Conservation (phyloP, 2,113 vertebrate species). For the Macaca mulatta region DNA sequence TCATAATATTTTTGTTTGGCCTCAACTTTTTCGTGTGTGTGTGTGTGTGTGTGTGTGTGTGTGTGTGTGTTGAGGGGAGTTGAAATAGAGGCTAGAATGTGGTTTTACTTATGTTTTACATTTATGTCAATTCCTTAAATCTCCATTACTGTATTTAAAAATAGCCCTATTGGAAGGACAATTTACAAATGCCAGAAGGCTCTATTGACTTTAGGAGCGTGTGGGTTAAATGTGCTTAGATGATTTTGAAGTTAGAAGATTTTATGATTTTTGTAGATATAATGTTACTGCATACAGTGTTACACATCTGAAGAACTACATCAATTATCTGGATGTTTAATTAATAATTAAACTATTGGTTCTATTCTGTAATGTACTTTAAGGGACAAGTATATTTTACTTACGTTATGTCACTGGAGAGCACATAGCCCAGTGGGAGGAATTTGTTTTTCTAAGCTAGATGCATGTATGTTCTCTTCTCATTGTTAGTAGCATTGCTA, state of each 20-base stretch:
- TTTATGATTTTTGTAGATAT: background rate
- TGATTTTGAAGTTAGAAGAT: background rate
- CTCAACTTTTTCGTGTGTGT: background rate
- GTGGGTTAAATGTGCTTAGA: background rate
- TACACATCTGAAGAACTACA: background rate
- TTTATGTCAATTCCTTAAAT: background rate
- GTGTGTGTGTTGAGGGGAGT: accelerated
- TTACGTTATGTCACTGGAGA: background rate
- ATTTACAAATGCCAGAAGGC: background rate
- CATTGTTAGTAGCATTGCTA: background rate
- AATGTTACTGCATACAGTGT: background rate
- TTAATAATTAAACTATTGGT: background rate
- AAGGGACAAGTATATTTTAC: background rate
- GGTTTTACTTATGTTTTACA: background rate
- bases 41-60: background rate
- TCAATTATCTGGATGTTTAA: background rate
- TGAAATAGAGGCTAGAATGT: background rate
- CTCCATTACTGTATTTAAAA: background rate
- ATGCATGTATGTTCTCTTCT: background rate
- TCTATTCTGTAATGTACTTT: background rate
- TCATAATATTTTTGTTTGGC: background rate
- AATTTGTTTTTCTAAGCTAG: background rate
- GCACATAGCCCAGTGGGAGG: background rate
- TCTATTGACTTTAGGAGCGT: background rate
- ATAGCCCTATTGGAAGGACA: background rate